Evolutionary conservation across 2,113 vertebrate genomes (phyloP).

Genomic region (Channa argus): DNA sequence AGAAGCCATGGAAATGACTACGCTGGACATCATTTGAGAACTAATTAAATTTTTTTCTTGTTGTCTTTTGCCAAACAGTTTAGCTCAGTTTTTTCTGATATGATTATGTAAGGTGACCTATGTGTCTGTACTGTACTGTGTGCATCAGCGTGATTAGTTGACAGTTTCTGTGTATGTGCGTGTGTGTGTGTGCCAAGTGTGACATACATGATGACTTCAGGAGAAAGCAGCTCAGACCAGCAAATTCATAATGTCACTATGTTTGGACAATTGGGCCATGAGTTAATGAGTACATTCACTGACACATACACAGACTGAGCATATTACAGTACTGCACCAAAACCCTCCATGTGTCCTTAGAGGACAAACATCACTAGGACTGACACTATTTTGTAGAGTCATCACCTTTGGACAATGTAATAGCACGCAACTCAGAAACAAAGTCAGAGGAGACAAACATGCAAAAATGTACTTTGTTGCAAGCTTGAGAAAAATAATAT

Average conservation of each 20-base stretch:
- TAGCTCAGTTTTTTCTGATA: neutral
- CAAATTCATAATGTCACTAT: constrained; percentile 54
- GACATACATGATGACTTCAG: constrained; percentile 40
- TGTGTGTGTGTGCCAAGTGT: constrained; percentile 8
- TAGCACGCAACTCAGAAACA: constrained; percentile 20
- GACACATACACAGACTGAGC: constrained; percentile 6
- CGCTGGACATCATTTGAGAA: neutral
- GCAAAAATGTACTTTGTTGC: constrained; percentile 1
- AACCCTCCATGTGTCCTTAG: constrained; percentile 44
- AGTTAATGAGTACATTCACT: constrained; percentile 55
- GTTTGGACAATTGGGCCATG: constrained; percentile 55
- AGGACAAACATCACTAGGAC: constrained; percentile 59
- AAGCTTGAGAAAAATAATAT: neutral
- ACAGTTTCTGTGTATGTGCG: constrained; percentile 19
- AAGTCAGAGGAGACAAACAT: neutral
- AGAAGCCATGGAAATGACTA: neutral
- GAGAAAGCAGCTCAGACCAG: constrained; percentile 2
- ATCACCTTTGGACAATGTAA: constrained; percentile 44
- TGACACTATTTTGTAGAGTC: constrained; percentile 62
- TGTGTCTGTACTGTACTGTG: neutral
- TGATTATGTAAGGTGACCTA: constrained; percentile 39
- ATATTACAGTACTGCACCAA: constrained; percentile 47
- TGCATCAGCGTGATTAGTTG: constrained; percentile 6
- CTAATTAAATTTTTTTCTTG: no score
- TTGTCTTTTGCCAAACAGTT: neutral